A percentile compares a stretch with the other conserved stretches of the same genome.
These are phyloP conservation scores for Cettia cetti DNA, from an alignment of 2,113 vertebrate species.

Conservation along the genomic window DNA sequence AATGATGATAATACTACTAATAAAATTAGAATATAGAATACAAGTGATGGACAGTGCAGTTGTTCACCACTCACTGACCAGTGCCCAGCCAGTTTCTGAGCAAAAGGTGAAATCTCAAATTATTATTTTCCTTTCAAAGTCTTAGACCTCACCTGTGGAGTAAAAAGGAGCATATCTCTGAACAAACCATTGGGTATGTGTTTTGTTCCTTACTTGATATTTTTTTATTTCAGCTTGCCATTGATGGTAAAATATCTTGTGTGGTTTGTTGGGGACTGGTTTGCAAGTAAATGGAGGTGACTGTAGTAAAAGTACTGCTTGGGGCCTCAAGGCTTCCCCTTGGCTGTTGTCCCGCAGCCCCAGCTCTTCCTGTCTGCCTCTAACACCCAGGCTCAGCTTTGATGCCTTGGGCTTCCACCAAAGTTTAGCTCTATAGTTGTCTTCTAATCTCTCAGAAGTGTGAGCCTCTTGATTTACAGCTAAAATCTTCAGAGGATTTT, in stretches of 20 bases:
- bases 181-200: background rate
- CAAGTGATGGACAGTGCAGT: too few relatives aligned
- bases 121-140: background rate
- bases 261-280: background rate
- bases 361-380: background rate
- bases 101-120: background rate
- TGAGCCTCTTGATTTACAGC: background rate
- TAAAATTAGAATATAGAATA: background rate
- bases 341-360: background rate
- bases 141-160: background rate
- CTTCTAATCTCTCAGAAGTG: background rate
- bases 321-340: background rate
- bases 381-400: background rate
- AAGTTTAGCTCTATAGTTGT: background rate
- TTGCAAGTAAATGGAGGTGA: background rate
- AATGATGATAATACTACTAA: background rate
- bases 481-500: background rate
- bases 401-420: background rate
- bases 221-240: background rate
- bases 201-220: background rate
- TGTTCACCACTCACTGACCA: accelerated
- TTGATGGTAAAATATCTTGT: background rate
- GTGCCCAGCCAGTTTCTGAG: background rate
- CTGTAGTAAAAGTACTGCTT: background rate
- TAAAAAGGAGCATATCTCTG: background rate